Evolutionary conservation across 2,113 vertebrate species (phyloP).

Genomic region (Phaetusa simplex): DNA sequence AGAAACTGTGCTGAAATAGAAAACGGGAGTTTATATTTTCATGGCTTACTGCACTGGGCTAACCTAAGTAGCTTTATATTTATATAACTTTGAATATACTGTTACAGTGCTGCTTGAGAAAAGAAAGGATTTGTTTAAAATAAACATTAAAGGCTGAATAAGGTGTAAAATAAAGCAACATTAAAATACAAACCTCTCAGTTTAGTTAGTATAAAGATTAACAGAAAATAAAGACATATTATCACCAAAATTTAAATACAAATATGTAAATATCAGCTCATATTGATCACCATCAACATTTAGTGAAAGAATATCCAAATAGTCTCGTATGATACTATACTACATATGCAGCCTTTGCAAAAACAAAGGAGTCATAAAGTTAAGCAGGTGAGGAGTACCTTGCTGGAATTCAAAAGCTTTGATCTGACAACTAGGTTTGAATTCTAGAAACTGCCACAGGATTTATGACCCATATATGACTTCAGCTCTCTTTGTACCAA

Average conservation of each 20-base stretch:
- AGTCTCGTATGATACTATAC: not conserved
- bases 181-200: not conserved
- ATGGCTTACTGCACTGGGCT: not conserved
- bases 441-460: not conserved
- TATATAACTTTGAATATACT: not conserved
- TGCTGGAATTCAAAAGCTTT: constrained; percentile 2
- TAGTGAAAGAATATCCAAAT: not conserved
- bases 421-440: constrained; percentile 3
- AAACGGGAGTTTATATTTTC: not conserved
- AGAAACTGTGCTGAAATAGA: not conserved
- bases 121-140: not conserved
- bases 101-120: not conserved
- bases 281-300: not conserved
- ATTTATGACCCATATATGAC: constrained; percentile 20
- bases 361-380: not conserved
- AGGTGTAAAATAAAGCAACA: not conserved
- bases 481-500: not conserved
- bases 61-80: not conserved
- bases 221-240: not conserved
- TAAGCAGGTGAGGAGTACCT: not conserved
- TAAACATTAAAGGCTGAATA: not conserved
- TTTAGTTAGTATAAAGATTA: not conserved
- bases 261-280: not conserved
- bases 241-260: not conserved
- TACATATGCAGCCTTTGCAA: not conserved